Percentiles rank a stretch among this genome's conserved stretches.
phyloP scores from a whole-genome alignment of 2,888 invertebrate species.

The Synanthedon myopaeformis region DNA sequence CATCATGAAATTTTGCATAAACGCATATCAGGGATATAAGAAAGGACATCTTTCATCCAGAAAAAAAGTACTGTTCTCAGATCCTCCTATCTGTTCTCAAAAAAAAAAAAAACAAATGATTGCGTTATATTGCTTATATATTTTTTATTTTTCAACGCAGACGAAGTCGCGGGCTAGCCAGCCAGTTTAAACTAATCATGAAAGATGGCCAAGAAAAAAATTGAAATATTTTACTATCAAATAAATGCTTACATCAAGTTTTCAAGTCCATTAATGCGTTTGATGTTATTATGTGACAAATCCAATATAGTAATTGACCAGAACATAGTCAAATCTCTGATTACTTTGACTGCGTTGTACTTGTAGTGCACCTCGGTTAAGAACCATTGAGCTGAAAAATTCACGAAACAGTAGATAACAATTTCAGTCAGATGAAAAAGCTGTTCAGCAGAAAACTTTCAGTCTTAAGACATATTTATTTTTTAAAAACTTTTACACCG shows the following conservation, averaged over 20 bases:
- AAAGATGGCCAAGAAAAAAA: no score
- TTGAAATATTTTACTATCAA: no score
- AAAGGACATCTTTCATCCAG: no score
- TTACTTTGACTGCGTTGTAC: slow-evolving; percentile 63
- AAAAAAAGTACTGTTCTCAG: no score
- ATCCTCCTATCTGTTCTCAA: no score
- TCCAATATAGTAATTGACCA: slow-evolving; percentile 74
- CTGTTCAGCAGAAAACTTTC: background rate
- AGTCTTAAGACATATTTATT: background rate
- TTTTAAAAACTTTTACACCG: background rate
- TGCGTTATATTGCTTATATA: no score
- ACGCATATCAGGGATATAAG: no score
- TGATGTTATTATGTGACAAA: slow-evolving; percentile 72
- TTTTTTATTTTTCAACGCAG: no score
- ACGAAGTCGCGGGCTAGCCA: no score
- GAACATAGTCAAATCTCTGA: slow-evolving; percentile 66
- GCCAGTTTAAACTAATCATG: no score
- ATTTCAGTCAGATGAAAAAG: background rate
- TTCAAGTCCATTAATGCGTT: slow-evolving; percentile 62
- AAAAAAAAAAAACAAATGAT: no score
- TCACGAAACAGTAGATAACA: background rate
- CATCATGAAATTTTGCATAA: no score
- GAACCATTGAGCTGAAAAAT: slow-evolving; percentile 67
- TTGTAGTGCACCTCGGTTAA: slow-evolving; percentile 73
- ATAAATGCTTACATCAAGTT: slow-evolving; percentile 50